Base-by-base conservation (phyloP, 2,888 invertebrate species). In the Epinotia ramella region DNA sequence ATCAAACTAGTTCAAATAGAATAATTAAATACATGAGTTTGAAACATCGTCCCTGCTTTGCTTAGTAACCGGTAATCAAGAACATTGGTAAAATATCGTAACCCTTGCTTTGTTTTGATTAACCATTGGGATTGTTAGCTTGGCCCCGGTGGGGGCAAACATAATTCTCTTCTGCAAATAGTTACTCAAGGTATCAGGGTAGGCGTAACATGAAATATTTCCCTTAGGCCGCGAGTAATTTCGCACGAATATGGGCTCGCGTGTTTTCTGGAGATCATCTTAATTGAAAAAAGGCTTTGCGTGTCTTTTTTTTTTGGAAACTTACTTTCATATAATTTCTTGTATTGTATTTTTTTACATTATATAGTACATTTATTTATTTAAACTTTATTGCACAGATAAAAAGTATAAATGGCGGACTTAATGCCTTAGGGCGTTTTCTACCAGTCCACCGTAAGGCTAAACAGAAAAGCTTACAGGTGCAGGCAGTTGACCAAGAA, bases 111-210 rank as follows among this genome's bases (percentile, higher is more conserved):
- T 83, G 81, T 82, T 82, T 79, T 82, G 83, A 82, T 82, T 82
- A 80, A 81, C 80, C 78, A 77, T 73, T 71, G 77, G 72, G 77
- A 78, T 80, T 80, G 81, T 81, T 79, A 80, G 79, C 77, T 77
- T 77, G 77, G 77, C 77, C 77, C 80, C 77, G 79, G 78, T 81
- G 82, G 83, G 80, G 81, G 80, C 81, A 83, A 82, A 84, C 84
- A 84, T 83, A 83, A 85, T 87, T 84, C 80, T 77, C 57, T 28
- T 76, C 20, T 53, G 76, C 76, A 76, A 76, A 75, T 75, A 75
- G 75, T 76, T 76, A 72, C 72, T 53, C 18, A 72, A 67, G 76
- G 76, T 76, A 76, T 76, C 71, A 49, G 62, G 60, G 53, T 60
- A 71, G 65, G 71, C 75, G 75, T 71, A 70, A 65, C 64, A 76